Conservation (phyloP, 2,797 vertebrate species). For the Lagocephalus sceleratus region DNA sequence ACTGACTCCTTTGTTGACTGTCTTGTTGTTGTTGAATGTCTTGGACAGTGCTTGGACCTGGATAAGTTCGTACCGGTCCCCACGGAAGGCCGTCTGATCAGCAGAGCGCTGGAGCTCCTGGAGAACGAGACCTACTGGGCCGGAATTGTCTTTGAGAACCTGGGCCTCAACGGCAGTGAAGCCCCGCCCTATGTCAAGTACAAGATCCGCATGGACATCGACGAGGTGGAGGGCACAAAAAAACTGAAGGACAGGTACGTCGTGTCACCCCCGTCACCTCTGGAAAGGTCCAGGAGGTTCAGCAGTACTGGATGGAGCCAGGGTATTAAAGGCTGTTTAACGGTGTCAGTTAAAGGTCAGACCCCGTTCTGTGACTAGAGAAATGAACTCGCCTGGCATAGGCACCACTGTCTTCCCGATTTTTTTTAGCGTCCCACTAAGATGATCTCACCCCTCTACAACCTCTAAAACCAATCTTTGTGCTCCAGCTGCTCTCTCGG, state of each 20-base stretch:
- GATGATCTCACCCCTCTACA: too few relatives aligned
- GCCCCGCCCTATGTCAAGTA: conserved; percentile 87
- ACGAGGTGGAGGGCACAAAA: conserved; percentile 86
- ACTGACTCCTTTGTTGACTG: too few relatives aligned
- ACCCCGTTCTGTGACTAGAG: too few relatives aligned
- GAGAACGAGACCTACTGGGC: conserved; percentile 89
- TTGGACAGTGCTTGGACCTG: conserved; percentile 88
- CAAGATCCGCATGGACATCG: conserved; percentile 96
- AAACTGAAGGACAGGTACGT: conserved; percentile 84
- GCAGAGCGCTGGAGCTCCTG: conserved; percentile 83
- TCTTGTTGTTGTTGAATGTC: conserved; percentile 1
- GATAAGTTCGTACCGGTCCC: conserved; percentile 87
- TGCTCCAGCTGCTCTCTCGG: too few relatives aligned
- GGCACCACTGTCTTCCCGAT: too few relatives aligned
- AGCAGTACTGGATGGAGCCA: too few relatives aligned
- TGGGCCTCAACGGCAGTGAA: conserved; percentile 61
- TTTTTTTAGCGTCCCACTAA: too few relatives aligned
- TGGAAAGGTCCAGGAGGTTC: too few relatives aligned
- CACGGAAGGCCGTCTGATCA: conserved; percentile 81
- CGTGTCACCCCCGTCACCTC: conserved; percentile 14
- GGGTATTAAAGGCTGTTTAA: too few relatives aligned
- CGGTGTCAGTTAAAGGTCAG: too few relatives aligned
- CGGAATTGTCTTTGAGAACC: conserved; percentile 84
- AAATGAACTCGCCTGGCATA: too few relatives aligned
- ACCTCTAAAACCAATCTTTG: too few relatives aligned